Percentiles rank a stretch among this genome's conserved stretches.
Evolutionary conservation across 2,797 vertebrate genomes (phyloP).

Genomic region (Gallinago solitaria): DNA sequence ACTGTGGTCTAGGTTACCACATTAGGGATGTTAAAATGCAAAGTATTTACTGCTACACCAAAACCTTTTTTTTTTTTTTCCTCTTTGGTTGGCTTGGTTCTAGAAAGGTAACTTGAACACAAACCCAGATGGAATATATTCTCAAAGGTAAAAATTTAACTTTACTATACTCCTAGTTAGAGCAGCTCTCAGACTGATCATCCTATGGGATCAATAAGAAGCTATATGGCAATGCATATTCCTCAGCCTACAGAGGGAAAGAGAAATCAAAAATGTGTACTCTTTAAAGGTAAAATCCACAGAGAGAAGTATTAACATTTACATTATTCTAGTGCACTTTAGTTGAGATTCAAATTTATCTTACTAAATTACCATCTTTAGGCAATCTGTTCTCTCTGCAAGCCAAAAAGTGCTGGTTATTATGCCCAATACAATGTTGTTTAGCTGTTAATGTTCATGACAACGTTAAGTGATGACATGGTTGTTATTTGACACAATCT

Average conservation of each 20-base stretch:
- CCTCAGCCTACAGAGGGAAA: background rate
- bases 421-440: background rate
- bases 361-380: background rate
- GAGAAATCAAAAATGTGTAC: background rate
- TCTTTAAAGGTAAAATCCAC: conserved; percentile 40
- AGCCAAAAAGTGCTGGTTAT: background rate
- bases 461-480: background rate
- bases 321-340: conserved; percentile 19
- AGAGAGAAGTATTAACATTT: background rate
- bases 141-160: background rate
- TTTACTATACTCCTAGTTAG: background rate
- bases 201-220: background rate
- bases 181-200: background rate
- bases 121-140: background rate
- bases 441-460: background rate
- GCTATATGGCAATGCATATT: background rate
- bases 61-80: accelerated
- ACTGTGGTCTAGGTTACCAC: background rate
- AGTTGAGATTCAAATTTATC: background rate
- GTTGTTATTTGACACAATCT: background rate
- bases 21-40: background rate
- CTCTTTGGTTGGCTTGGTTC: background rate
- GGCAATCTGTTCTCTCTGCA: background rate
- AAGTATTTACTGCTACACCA: background rate
- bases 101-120: background rate